A percentile compares a stretch with the other conserved stretches of the same genome.
Evolutionary conservation across 2,797 vertebrate species (phyloP).

Genomic region (Cyclopterus lumpus): DNA sequence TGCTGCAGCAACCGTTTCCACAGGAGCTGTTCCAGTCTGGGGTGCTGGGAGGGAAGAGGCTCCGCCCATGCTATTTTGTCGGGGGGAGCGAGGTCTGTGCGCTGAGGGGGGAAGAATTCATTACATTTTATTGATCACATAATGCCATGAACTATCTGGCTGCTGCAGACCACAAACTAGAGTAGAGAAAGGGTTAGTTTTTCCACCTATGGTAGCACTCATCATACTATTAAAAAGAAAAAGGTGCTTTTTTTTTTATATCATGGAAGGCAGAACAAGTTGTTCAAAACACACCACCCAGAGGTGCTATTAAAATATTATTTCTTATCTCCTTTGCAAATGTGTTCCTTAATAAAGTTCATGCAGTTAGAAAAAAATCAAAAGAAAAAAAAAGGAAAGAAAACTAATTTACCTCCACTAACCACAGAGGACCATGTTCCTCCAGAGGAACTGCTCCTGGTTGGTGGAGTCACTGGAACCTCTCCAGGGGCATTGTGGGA

Average conservation of each 20-base stretch:
- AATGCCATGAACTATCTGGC: too few species aligned
- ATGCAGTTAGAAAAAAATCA: background rate
- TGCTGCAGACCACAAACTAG: too few species aligned
- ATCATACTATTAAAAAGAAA: background rate
- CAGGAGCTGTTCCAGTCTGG: slow-evolving; percentile 89
- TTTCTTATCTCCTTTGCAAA: background rate
- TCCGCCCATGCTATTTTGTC: slow-evolving; percentile 89
- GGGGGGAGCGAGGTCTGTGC: slow-evolving; percentile 95
- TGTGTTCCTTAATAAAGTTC: background rate
- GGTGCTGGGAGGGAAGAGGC: slow-evolving; percentile 89
- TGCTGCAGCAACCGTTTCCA: slow-evolving; percentile 88
- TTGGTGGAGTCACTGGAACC: slow-evolving; percentile 85
- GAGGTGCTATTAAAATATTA: background rate
- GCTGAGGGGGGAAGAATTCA: slow-evolving; percentile 82
- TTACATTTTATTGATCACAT: background rate
- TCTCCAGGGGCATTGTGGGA: slow-evolving; percentile 92
- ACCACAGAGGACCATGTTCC: slow-evolving; percentile 99
- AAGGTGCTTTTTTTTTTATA: background rate
- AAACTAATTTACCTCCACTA: slow-evolving; percentile 88
- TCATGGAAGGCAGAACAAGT: background rate
- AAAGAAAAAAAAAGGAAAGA: background rate
- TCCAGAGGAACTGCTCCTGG: slow-evolving; percentile 92
- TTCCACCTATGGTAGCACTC: background rate
- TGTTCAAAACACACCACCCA: background rate
- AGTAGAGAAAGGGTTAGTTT: background rate